These are phyloP conservation scores for Oryzias sinensis DNA, from an alignment of 2,797 vertebrate genomes.

Conservation along the genomic window DNA sequence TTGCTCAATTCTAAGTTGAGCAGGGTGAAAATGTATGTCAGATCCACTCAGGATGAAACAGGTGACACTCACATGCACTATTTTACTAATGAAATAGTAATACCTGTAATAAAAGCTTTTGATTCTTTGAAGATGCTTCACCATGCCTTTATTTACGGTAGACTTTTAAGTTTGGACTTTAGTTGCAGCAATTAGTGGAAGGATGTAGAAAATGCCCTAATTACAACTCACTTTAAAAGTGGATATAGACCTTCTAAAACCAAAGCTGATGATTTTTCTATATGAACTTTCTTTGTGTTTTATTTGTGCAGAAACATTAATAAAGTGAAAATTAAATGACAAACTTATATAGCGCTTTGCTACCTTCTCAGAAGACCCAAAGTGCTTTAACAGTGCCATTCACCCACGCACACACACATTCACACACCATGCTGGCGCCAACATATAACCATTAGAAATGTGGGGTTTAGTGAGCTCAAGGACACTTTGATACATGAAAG, in stretches of 20 bases:
- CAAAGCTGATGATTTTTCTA: not conserved
- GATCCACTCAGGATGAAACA: conserved; percentile 36
- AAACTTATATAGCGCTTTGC: too few species aligned
- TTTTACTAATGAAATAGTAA: too few species aligned
- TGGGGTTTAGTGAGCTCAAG: too few species aligned
- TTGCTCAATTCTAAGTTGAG: conserved; percentile 61
- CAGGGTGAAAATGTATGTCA: conserved; percentile 55
- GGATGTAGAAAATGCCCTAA: not conserved
- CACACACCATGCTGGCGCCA: too few species aligned
- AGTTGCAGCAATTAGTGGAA: not conserved
- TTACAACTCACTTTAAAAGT: not conserved
- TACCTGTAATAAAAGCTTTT: not conserved
- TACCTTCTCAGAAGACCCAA: too few species aligned
- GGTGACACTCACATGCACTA: conserved; percentile 5
- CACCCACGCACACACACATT: too few species aligned
- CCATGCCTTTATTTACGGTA: conserved; percentile 2
- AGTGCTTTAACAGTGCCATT: too few species aligned
- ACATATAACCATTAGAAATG: too few species aligned
- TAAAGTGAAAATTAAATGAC: conserved; percentile 1
- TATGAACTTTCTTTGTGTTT: conserved; percentile 2
- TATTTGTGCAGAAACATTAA: not conserved
- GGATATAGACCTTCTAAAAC: not conserved
- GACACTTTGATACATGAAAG: too few species aligned
- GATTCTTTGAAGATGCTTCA: not conserved
- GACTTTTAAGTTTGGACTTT: conserved; percentile 14